phyloP scores from a whole-genome alignment of 2,797 vertebrate species.

The Gymnothorax javanicus region DNA sequence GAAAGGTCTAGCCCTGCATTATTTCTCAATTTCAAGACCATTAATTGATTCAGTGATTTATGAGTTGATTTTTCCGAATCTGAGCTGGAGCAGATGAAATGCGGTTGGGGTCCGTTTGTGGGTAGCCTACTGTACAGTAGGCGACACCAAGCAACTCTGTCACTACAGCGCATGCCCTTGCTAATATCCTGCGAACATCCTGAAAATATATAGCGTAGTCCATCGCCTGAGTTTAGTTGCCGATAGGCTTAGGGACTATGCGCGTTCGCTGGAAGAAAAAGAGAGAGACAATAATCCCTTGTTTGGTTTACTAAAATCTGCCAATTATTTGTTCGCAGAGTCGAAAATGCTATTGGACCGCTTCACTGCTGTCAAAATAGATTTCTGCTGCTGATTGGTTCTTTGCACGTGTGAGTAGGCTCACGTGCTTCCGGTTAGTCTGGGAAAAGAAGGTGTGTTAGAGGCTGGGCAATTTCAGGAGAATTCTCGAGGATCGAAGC shows the following conservation, averaged over 20 bases:
- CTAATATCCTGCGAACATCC: conserved; percentile 60
- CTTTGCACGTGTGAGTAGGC: conserved; percentile 76
- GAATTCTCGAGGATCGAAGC: conserved; percentile 82
- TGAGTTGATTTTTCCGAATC: background rate
- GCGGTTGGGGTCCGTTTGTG: background rate
- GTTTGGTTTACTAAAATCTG: conserved; percentile 50
- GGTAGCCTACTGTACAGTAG: conserved; percentile 47
- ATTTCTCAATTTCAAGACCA: background rate
- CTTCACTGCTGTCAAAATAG: conserved; percentile 69
- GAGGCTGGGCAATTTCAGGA: conserved; percentile 80
- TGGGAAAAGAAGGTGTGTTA: conserved; percentile 68
- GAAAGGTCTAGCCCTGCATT: background rate
- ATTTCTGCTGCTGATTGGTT: conserved; percentile 74
- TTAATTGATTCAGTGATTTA: background rate
- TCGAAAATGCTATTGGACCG: conserved; percentile 74
- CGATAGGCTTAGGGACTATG: background rate
- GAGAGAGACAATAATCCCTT: conserved; percentile 25
- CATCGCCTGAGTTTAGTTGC: conserved; percentile 63
- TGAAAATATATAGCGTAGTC: conserved; percentile 68
- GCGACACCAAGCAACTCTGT: conserved; percentile 82
- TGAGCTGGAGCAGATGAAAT: background rate
- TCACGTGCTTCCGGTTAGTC: conserved; percentile 89
- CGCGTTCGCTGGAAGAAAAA: background rate
- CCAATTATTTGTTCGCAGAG: conserved; percentile 68
- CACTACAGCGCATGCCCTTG: conserved; percentile 57